Percentiles rank a stretch among this genome's conserved stretches.
Conservation (phyloP, 2,113 vertebrate species). For the Perca schrenkii region DNA sequence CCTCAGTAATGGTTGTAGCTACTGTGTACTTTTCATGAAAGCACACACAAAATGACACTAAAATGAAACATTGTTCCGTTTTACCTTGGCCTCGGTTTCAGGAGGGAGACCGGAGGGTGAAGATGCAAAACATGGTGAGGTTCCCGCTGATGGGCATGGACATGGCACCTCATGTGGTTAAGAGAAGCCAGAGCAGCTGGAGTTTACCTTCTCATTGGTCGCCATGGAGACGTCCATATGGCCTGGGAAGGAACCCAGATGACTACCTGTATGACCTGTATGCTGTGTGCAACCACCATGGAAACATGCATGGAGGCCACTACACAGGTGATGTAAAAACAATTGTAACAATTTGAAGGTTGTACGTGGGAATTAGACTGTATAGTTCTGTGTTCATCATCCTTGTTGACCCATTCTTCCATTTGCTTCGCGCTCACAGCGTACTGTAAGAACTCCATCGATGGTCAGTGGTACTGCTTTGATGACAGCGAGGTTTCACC, state of each 20-base stretch:
- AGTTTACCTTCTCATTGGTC: conserved; percentile 98
- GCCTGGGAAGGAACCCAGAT: conserved; percentile 94
- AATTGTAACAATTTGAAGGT: not conserved
- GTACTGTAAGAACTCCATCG: conserved; percentile 93
- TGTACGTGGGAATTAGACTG: not conserved
- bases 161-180: conserved; percentile 98
- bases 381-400: not conserved
- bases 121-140: conserved; percentile 96
- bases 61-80: not conserved
- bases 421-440: conserved; percentile 47
- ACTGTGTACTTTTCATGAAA: not conserved
- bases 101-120: conserved; percentile 95
- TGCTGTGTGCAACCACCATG: conserved; percentile 98
- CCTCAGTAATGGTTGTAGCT: not conserved
- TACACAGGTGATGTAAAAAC: conserved; percentile 88
- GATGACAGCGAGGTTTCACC: conserved; percentile 97
- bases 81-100: conserved; percentile 57
- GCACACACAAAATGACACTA: not conserved
- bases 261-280: conserved; percentile 98
- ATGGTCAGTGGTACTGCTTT: conserved; percentile 99
- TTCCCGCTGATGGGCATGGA: conserved; percentile 95
- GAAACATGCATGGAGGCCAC: conserved; percentile 98
- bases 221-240: conserved; percentile 95
- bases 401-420: not conserved
- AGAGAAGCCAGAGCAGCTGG: conserved; percentile 99